Conservation (phyloP, 2,888 invertebrate species). For the Embidobia sp. region DNA sequence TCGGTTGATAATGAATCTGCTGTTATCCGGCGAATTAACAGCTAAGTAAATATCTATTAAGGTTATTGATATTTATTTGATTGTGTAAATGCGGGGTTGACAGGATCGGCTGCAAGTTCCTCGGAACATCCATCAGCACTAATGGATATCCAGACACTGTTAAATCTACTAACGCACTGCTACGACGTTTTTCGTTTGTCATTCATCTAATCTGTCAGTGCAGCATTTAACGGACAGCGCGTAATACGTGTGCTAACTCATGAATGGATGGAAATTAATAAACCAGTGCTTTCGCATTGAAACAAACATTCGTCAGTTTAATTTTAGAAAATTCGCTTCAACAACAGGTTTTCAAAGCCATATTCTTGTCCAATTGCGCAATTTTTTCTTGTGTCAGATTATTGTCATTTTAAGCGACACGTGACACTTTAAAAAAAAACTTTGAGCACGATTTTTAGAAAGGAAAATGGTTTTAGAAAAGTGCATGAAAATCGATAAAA, state of each 20-base stretch:
- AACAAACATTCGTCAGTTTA: slow-evolving; percentile 30
- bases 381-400: too few species aligned
- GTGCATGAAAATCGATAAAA: too few species aligned
- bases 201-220: slow-evolving; percentile 59
- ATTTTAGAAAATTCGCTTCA: too few species aligned
- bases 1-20: too few species aligned
- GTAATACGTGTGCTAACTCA: slow-evolving; percentile 43
- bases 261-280: slow-evolving; percentile 50
- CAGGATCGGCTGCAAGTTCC: slow-evolving; percentile 42
- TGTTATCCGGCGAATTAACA: slow-evolving; percentile 5
- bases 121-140: slow-evolving; percentile 59
- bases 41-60: slow-evolving; percentile 42
- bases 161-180: slow-evolving; percentile 46
- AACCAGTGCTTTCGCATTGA: slow-evolving; percentile 16
- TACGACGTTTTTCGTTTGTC: slow-evolving; percentile 61
- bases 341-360: too few species aligned
- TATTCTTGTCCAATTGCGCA: too few species aligned
- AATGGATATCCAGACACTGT: slow-evolving; percentile 64
- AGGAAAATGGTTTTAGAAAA: too few species aligned
- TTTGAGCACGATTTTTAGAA: too few species aligned
- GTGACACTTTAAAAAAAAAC: too few species aligned
- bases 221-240: slow-evolving; percentile 23
- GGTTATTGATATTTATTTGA: slow-evolving; percentile 61
- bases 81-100: slow-evolving; percentile 46
- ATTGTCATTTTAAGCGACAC: too few species aligned